phyloP scores from a whole-genome alignment of 2,797 vertebrate genomes.

The Cygnus olor region DNA sequence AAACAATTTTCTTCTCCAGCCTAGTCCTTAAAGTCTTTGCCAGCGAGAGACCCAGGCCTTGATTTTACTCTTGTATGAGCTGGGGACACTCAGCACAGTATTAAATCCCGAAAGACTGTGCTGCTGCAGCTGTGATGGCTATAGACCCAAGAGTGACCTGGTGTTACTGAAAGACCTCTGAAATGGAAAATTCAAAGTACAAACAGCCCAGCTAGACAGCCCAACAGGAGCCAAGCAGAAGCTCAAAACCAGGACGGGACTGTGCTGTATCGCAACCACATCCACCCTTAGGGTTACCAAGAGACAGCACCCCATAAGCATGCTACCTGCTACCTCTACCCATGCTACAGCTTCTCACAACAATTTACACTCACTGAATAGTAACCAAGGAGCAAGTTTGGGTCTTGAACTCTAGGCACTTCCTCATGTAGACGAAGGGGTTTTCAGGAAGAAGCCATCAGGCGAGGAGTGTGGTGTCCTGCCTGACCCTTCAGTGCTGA shows the following conservation, averaged over 20 bases:
- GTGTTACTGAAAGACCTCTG: not conserved
- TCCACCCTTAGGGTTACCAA: not conserved
- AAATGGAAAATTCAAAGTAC: not conserved
- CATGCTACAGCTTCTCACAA: not conserved
- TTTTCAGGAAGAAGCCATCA: not conserved
- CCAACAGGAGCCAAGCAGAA: not conserved
- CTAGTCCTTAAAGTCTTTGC: not conserved
- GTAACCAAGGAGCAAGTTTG: not conserved
- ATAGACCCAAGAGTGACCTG: not conserved
- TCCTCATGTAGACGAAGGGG: not conserved
- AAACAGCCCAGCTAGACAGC: not conserved
- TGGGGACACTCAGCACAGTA: not conserved
- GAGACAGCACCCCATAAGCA: not conserved
- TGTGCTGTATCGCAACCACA: not conserved
- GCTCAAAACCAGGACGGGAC: not conserved
- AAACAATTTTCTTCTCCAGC: not conserved
- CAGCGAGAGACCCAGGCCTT: not conserved
- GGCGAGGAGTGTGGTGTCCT: not conserved
- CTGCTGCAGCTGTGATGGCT: not conserved
- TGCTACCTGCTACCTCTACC: not conserved
- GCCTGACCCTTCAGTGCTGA: not conserved
- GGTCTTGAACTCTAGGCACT: not conserved
- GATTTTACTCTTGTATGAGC: accelerated
- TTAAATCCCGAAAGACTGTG: not conserved
- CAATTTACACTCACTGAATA: not conserved